Evolutionary conservation across 92 coral and sea anemone genomes (phyloP), one percentile per base, ranked within the genome.

Genomic region (Desmophyllum pertusum): DNA sequence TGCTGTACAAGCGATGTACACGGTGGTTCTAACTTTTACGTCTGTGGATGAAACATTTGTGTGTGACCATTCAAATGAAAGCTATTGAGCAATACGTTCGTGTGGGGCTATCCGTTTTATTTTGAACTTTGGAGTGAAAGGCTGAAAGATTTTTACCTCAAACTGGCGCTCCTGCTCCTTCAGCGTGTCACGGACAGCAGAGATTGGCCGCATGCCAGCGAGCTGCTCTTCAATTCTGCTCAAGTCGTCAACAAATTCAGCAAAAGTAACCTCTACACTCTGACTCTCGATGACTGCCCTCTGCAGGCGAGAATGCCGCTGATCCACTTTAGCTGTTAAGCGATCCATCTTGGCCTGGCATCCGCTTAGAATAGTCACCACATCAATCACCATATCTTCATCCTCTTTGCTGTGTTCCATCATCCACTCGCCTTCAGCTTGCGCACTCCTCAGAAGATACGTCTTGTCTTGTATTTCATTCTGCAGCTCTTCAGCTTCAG

Each of bases 81-180:
- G 61, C 27, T 23, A 10, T 0, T 53, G 14, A 53, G 61, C 29
- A 53, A 6, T 21, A 53, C 29, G 19, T 53, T 53, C n/a, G n/a
- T 18, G 63, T 57, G 63, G 63, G 1, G 10, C 10, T 6, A 30
- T 23, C n/a, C n/a, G 63, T 57, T 21, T 59, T 59, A 62, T 79
- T 41, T 27, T n/a, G 55, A 41, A 8, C 31, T 27, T 11, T 7
- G 21, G 5, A 38, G 38, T 15, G 18, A 63, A 40, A 9, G n/a
- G 39, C 19, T n/a, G 41, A 45, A 73, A 15, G 41, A 63, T 35
- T 46, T 79, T 6, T 90, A 96, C 98, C 92, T 94, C 94, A 51
- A 90, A 88, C 71, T 91, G 95, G 14, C 99, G 94, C 75, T 96
- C 95, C 75, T 96, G 99, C 57, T 96, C 99, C 82, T 94, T 93